Conservation (phyloP, 2,888 invertebrate genomes). For the Idaea aversata region DNA sequence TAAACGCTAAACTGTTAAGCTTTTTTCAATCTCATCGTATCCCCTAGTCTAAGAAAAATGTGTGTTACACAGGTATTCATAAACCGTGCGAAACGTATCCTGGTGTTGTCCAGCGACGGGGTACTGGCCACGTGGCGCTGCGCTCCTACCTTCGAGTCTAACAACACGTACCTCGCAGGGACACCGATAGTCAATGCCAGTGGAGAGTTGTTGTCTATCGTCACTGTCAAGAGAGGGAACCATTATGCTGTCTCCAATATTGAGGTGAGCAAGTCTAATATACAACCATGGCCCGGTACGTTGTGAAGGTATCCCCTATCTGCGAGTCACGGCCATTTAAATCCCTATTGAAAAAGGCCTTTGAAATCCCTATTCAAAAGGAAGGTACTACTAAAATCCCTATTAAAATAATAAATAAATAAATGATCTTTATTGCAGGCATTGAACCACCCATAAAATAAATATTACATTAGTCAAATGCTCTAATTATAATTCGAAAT, state of each 20-base stretch:
- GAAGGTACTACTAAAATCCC: no score
- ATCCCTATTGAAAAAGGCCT: no score
- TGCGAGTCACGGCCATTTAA: neutral
- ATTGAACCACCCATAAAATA: no score
- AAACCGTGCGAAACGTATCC: constrained; percentile 64
- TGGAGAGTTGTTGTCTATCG: constrained; percentile 59
- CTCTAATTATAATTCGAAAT: no score
- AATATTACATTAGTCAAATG: no score
- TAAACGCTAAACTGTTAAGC: no score
- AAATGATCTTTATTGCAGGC: no score
- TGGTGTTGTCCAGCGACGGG: constrained; percentile 62
- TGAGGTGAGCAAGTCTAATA: constrained; percentile 44
- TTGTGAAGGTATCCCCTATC: neutral
- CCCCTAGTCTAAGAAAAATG: no score
- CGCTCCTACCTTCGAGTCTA: constrained; percentile 70
- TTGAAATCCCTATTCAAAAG: no score
- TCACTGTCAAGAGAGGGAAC: constrained; percentile 60
- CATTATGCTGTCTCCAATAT: constrained; percentile 68
- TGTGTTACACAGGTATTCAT: constrained; percentile 58
- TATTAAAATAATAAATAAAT: no score
- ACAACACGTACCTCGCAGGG: constrained; percentile 59
- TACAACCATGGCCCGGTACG: no score
- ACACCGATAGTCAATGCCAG: constrained; percentile 56
- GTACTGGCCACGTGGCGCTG: constrained; percentile 66
- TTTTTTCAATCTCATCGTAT: no score